These are phyloP conservation scores for Morus bassanus DNA, from an alignment of 2,797 vertebrate genomes.

Conservation along the genomic window DNA sequence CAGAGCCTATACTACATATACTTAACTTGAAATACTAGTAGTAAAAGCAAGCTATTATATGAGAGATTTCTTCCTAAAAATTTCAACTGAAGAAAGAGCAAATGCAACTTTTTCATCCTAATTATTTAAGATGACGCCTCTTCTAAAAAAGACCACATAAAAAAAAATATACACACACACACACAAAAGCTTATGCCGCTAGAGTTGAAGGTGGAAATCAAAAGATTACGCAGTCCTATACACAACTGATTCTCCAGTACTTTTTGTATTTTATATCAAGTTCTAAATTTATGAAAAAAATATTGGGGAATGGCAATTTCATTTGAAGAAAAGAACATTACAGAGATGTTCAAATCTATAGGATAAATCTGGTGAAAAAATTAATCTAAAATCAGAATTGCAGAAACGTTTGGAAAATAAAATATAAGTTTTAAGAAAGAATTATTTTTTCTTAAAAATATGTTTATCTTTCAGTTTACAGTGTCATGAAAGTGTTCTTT, in stretches of 20 bases:
- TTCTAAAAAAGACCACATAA: neutral
- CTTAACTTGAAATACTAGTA: neutral
- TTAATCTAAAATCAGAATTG: accelerated
- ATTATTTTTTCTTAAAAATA: no score
- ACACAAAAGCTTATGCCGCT: neutral
- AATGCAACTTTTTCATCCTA: neutral
- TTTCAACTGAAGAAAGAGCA: neutral
- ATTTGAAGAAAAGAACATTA: neutral
- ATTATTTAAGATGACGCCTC: neutral
- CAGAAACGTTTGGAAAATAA: neutral
- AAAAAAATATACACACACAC: neutral
- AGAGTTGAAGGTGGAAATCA: neutral
- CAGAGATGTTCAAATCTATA: neutral
- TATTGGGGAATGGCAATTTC: neutral
- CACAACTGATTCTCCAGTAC: neutral
- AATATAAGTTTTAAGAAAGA: neutral
- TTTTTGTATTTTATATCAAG: neutral
- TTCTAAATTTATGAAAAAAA: neutral
- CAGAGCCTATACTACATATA: neutral
- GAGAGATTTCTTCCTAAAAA: neutral
- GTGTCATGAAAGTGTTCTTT: neutral
- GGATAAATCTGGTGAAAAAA: neutral
- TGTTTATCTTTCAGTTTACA: neutral
- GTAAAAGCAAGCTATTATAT: neutral
- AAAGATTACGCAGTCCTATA: neutral